phyloP scores from a whole-genome alignment of 2,888 invertebrate genomes.

The Drosophila affinis region DNA sequence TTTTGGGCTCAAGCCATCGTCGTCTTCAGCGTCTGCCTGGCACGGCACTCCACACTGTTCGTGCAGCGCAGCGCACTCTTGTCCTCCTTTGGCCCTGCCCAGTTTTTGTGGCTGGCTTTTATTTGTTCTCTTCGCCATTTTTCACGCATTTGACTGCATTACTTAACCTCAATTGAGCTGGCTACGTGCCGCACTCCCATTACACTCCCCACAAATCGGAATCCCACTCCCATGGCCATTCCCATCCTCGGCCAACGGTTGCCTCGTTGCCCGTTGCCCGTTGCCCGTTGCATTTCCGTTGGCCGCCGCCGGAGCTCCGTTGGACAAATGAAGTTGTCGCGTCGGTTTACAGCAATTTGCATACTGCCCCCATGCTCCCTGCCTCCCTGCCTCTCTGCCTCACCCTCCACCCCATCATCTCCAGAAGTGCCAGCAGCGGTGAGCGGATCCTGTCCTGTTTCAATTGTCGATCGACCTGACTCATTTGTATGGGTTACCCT shows the following conservation, averaged over 20 bases:
- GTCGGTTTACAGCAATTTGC: constrained; percentile 51
- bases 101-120: constrained; percentile 21
- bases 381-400: constrained; percentile 4
- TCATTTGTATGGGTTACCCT: constrained; percentile 20
- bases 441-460: constrained; percentile 45
- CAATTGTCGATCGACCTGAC: constrained; percentile 39
- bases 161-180: constrained; percentile 80
- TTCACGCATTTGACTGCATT: constrained; percentile 75
- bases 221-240: constrained; percentile 6
- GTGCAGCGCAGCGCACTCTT: constrained; percentile 27
- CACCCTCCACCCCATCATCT: constrained; percentile 5
- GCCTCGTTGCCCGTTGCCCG: constrained; percentile 31
- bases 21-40: not conserved
- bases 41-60: not conserved
- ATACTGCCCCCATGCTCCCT: constrained; percentile 29
- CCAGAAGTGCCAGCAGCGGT: not conserved
- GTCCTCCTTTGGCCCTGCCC: constrained; percentile 10
- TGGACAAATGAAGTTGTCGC: constrained; percentile 73
- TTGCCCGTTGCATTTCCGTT: constrained; percentile 49
- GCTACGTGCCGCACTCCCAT: constrained; percentile 61
- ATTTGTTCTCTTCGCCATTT: constrained; percentile 53
- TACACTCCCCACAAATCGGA: constrained; percentile 13
- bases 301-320: constrained; percentile 37
- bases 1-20: not conserved
- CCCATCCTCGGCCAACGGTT: constrained; percentile 27